Evolutionary conservation across 2,113 vertebrate genomes (phyloP).

Genomic region (Willisornis vidua): DNA sequence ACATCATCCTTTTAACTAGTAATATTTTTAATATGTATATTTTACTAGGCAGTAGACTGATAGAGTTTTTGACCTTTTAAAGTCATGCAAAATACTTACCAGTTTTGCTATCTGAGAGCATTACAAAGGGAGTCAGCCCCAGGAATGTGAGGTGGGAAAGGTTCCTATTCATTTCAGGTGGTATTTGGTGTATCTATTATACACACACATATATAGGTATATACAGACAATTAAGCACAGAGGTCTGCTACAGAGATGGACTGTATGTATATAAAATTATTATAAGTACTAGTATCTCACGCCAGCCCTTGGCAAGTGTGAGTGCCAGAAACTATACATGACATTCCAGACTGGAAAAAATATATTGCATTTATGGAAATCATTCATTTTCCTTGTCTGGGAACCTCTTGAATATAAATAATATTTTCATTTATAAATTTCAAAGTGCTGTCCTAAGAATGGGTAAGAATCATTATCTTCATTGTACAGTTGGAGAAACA

Average conservation of each 20-base stretch:
- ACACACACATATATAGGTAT: not conserved
- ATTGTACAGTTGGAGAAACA: slow-evolving; percentile 60
- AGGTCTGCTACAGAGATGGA: not conserved
- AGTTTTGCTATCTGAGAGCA: not conserved
- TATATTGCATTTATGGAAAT: slow-evolving; percentile 57
- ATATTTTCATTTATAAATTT: slow-evolving; percentile 61
- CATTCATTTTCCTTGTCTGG: slow-evolving; percentile 40
- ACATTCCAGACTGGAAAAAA: slow-evolving; percentile 12
- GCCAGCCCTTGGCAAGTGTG: not conserved
- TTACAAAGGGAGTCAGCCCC: not conserved
- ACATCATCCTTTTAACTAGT: not conserved
- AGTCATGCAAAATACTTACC: not conserved
- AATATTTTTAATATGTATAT: not conserved
- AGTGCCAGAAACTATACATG: not conserved
- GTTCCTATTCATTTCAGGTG: not conserved
- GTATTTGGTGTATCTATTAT: not conserved
- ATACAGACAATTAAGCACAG: not conserved
- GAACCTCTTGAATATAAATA: slow-evolving; percentile 55
- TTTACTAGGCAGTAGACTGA: not conserved
- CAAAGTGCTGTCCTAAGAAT: slow-evolving; percentile 42
- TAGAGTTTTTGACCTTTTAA: not conserved
- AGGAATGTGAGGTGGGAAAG: not conserved
- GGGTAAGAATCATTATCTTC: slow-evolving; percentile 61
- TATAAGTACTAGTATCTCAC: not conserved
- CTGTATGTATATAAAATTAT: not conserved